These are phyloP conservation scores for Caerostris extrusa DNA, from an alignment of 1,140 invertebrate species.

Conservation along the genomic window DNA sequence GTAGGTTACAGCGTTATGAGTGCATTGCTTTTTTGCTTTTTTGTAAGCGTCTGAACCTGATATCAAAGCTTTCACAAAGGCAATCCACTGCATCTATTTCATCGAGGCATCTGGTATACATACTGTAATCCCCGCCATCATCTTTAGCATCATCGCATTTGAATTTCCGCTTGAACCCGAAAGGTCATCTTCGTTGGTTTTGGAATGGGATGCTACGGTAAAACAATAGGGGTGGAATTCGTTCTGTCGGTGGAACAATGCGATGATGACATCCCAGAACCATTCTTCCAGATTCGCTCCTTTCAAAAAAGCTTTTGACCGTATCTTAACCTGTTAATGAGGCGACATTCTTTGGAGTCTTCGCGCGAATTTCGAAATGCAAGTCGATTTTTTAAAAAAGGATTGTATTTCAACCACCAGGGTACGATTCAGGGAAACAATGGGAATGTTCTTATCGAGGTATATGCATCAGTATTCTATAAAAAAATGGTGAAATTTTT, in stretches of 20 bases:
- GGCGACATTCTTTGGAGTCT: neutral
- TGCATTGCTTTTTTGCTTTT: too few species aligned
- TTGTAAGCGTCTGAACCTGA: neutral
- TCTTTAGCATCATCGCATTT: neutral
- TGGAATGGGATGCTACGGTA: neutral
- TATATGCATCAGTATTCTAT: neutral
- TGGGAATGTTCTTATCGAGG: neutral
- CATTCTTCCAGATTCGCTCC: neutral
- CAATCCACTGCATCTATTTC: too few species aligned
- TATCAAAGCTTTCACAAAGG: too few species aligned
- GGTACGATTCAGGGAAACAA: neutral
- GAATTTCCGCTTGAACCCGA: conserved; percentile 51
- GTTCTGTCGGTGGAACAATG: neutral
- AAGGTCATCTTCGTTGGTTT: neutral
- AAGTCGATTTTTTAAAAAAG: neutral
- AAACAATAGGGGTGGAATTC: neutral
- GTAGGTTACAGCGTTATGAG: too few species aligned
- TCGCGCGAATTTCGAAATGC: neutral
- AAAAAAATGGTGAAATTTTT: neutral
- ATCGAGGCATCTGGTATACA: neutral
- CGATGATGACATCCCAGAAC: neutral
- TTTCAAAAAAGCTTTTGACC: neutral
- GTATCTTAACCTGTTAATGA: neutral
- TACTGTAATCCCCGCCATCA: neutral
- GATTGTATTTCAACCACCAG: neutral